These are phyloP conservation scores for Crossaster papposus DNA, from an alignment of 53 echinoderm and acorn worm genomes.

Conservation along the genomic window DNA sequence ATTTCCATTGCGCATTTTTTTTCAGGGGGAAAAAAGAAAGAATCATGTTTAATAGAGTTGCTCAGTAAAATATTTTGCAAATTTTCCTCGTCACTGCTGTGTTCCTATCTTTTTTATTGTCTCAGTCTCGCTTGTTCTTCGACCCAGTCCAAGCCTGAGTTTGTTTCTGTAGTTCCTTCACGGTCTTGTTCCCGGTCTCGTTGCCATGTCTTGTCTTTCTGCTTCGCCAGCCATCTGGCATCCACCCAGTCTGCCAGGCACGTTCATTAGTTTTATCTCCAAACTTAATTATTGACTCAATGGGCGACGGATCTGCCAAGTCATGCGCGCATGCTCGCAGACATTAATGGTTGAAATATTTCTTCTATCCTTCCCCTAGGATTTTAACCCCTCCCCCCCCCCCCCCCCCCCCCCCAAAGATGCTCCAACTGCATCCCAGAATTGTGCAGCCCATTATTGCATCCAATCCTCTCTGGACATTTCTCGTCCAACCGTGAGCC, in stretches of 20 bases:
- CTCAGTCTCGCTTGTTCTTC: constrained; percentile 5
- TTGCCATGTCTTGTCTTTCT: background rate
- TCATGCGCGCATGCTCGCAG: background rate
- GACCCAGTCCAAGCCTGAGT: background rate
- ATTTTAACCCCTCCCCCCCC: background rate
- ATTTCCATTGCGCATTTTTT: background rate
- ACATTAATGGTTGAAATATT: constrained; percentile 1
- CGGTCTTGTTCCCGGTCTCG: background rate
- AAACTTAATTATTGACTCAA: constrained; percentile 17
- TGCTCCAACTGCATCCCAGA: background rate
- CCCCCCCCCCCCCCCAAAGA: background rate
- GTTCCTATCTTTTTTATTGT: background rate
- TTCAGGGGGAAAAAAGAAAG: background rate
- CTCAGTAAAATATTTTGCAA: background rate
- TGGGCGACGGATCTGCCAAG: background rate
- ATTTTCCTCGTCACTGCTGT: background rate
- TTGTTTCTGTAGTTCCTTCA: background rate
- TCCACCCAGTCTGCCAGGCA: background rate
- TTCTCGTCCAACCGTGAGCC: background rate
- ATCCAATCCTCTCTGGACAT: constrained; percentile 10
- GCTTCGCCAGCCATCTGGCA: background rate
- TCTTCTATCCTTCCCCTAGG: background rate
- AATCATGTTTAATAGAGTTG: background rate
- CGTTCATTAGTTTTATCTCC: constrained; percentile 8
- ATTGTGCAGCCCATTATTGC: constrained; percentile 3